Percentiles rank a stretch among this genome's conserved stretches.
Conservation (phyloP, 2,888 invertebrate genomes). For the Incurvaria masculella region DNA sequence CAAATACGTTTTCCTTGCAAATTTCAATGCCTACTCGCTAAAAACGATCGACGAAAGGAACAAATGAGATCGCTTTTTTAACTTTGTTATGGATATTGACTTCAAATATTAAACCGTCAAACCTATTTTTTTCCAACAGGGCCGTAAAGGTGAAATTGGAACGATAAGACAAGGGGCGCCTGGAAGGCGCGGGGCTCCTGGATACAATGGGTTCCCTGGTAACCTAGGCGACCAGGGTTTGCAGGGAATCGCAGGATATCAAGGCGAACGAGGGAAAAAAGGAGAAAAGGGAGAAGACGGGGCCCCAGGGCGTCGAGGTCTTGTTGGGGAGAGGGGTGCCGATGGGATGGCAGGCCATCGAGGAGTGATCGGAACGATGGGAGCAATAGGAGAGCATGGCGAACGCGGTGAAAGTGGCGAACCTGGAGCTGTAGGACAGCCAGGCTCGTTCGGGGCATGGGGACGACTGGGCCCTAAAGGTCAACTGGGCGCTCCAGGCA, state of each 20-base stretch:
- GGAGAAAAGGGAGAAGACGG: constrained; percentile 60
- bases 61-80: too few species aligned
- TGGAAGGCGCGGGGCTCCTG: constrained; percentile 68
- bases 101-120: too few species aligned
- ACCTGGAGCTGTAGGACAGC: constrained; percentile 53
- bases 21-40: too few species aligned
- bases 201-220: constrained; percentile 73
- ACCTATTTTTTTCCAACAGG: constrained; percentile 28
- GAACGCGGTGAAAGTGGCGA: constrained; percentile 40
- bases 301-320: constrained; percentile 31
- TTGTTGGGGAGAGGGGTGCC: constrained; percentile 33
- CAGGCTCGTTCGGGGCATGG: constrained; percentile 70
- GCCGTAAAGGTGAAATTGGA: constrained; percentile 40
- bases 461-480: constrained; percentile 75
- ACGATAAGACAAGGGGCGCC: constrained; percentile 57
- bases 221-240: constrained; percentile 48
- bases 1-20: too few species aligned
- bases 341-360: constrained; percentile 42
- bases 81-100: too few species aligned
- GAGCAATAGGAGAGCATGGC: constrained; percentile 36
- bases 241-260: constrained; percentile 36
- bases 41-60: too few species aligned
- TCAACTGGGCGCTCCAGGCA: constrained; percentile 60
- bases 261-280: constrained; percentile 40
- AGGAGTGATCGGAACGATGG: constrained; percentile 34